A percentile compares a stretch with the other conserved stretches of the same genome.
Evolutionary conservation across 2,888 invertebrate genomes (phyloP).

Genomic region (Ectemnius lituratus): DNA sequence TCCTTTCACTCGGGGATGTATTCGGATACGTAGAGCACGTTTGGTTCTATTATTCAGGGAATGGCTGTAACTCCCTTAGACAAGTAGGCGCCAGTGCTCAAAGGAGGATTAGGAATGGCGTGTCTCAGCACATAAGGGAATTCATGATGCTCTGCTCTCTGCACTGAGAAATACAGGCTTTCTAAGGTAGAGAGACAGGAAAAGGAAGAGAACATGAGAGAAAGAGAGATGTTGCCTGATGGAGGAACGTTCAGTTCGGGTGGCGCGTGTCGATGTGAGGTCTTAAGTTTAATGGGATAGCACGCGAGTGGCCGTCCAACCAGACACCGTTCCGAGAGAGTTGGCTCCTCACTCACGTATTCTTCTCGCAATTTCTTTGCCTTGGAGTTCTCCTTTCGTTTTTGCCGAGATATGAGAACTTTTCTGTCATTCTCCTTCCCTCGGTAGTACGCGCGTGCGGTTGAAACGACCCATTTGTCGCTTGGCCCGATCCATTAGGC

Average conservation of each 20-base stretch:
- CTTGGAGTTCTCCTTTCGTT: background rate
- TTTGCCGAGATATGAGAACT: background rate
- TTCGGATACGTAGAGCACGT: too few species aligned
- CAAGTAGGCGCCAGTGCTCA: too few species aligned
- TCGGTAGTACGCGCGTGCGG: background rate
- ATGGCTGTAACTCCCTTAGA: background rate
- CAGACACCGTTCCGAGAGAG: slow-evolving; percentile 28
- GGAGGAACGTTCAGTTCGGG: too few species aligned
- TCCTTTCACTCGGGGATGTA: too few species aligned
- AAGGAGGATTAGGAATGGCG: too few species aligned
- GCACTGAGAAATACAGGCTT: too few species aligned
- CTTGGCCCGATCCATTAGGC: slow-evolving; percentile 44
- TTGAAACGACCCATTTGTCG: slow-evolving; percentile 43
- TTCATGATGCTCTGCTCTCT: too few species aligned
- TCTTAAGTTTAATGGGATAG: slow-evolving; percentile 32
- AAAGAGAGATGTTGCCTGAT: too few species aligned
- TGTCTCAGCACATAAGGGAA: too few species aligned
- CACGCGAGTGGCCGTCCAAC: slow-evolving; percentile 9
- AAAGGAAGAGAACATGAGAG: too few species aligned
- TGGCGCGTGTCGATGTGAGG: slow-evolving; percentile 4
- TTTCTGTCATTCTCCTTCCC: background rate
- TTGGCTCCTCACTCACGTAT: slow-evolving; percentile 19
- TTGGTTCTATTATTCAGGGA: too few species aligned
- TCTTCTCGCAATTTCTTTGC: slow-evolving; percentile 14
- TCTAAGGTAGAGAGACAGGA: too few species aligned